A percentile compares a stretch with the other conserved stretches of the same genome.
Conservation (phyloP, 2,888 invertebrate species). For the Neoscelio sp. region DNA sequence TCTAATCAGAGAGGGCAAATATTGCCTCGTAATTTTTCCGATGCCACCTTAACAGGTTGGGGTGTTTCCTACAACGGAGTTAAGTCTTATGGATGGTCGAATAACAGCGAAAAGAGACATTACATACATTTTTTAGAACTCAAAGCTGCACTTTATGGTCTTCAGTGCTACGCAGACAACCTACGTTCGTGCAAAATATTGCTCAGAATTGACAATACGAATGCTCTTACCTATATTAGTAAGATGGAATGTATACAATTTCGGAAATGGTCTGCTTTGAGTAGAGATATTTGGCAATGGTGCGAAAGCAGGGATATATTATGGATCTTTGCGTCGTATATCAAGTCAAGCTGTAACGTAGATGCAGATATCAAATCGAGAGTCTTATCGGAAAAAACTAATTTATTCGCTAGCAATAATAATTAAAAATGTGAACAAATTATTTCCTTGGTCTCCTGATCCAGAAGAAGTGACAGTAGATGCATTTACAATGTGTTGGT, state of each 20-base stretch:
- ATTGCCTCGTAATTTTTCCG: too few relatives aligned
- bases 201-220: constrained; percentile 58
- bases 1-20: too few relatives aligned
- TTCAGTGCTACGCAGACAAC: constrained; percentile 52
- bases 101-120: too few relatives aligned
- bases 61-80: too few relatives aligned
- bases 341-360: too few relatives aligned
- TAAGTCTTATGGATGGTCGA: too few relatives aligned
- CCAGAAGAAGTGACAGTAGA: constrained; percentile 56
- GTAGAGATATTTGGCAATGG: constrained; percentile 42
- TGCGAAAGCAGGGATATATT: constrained; percentile 40
- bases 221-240: constrained; percentile 61
- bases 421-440: neutral
- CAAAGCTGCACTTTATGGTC: too few relatives aligned
- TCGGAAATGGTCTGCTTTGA: constrained; percentile 25
- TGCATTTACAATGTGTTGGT: constrained; percentile 52
- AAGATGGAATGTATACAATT: constrained; percentile 41
- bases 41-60: too few relatives aligned
- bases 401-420: neutral
- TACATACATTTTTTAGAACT: too few relatives aligned
- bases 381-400: constrained; percentile 32
- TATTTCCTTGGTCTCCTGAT: constrained; percentile 39
- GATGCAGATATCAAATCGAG: constrained; percentile 52
- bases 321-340: too few relatives aligned
- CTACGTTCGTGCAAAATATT: constrained; percentile 44